Base-by-base conservation (phyloP, 92 coral and sea anemone genomes). In the Meandrina meandrites region DNA sequence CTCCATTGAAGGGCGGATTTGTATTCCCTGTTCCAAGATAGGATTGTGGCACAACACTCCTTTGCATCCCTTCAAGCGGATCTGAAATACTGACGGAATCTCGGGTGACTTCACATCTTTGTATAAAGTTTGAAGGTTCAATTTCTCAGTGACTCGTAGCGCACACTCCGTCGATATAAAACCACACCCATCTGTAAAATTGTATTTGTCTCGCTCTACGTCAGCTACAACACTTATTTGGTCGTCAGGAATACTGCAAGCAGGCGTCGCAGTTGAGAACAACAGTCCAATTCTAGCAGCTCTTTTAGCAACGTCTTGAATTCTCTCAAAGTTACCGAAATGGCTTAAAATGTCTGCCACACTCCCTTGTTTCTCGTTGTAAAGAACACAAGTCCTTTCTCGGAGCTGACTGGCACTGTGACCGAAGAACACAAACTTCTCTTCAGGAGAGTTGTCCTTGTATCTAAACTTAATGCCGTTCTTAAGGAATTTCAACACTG, bases 151-250 rank as follows among this genome's bases (percentile, higher is more conserved):
- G 2, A 94, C 89, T 60, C 67, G 35, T 40, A 72, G 72, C 13
- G 98, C 97, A 21, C 87, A 79, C 34, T 54, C 89, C 75, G 84
- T 86, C 10, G 97, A 91, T 21, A 95, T 87, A 75, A 89, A 89
- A 72, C 98, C 98, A 90, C 98, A 95, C 2, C 98, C 98, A 67
- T 95, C 98, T 7, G 98, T 95, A 82, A 95, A 95, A 79, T 86
- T 94, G 88, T 94, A 90, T 27, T 76, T 87, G 70, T 92, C 81
- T 24, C 91, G 36, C 51, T 92, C 88, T 3, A 94, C 79, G 82
- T 95, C 98, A 18, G 89, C 91, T 34, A 92, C 92, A 36, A 56
- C 84, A 64, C 87, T 27, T 18, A 95, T 89, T 15, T 92, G 87
- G 8, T 94, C 93, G 8, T 89, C 90, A 16, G 34, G 51, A 16